Percentiles rank a stretch among this genome's conserved stretches.
Conservation (phyloP, 2,797 vertebrate species). For the Hirundo rustica region DNA sequence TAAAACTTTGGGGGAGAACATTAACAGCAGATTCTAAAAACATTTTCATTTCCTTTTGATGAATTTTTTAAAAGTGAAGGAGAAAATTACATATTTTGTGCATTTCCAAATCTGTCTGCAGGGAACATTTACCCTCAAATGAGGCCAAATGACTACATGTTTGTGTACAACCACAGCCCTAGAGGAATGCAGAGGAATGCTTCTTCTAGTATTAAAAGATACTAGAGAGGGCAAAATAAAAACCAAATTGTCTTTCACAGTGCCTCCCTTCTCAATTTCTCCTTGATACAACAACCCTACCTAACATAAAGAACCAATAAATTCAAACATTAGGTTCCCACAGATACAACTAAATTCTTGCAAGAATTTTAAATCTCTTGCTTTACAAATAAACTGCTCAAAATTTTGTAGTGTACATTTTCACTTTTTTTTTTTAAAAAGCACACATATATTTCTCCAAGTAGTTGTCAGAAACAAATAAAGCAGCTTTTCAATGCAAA, state of each 20-base stretch:
- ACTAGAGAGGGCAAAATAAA: slow-evolving; percentile 20
- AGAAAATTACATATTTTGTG: slow-evolving; percentile 15
- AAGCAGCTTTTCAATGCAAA: not conserved
- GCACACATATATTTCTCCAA: not conserved
- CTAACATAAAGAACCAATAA: not conserved
- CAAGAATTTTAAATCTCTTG: not conserved
- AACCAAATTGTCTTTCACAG: not conserved
- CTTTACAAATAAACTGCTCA: not conserved
- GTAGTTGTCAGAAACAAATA: not conserved
- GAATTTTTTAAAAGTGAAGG: slow-evolving; percentile 31
- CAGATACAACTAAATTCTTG: not conserved
- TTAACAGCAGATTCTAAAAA: not conserved
- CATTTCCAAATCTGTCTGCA: slow-evolving; percentile 30
- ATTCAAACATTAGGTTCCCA: not conserved
- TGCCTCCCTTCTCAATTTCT: not conserved
- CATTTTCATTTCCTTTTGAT: slow-evolving; percentile 51
- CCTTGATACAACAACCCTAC: not conserved
- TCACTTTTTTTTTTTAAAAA: not conserved
- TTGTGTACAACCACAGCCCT: slow-evolving; percentile 21
- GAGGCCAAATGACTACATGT: slow-evolving; percentile 29
- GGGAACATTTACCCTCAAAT: slow-evolving; percentile 51
- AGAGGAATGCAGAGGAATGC: not conserved
- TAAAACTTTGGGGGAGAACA: not conserved
- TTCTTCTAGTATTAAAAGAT: not conserved
- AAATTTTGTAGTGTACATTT: not conserved